Conservation (phyloP, 2,797 vertebrate species). For the Dryobates pubescens region DNA sequence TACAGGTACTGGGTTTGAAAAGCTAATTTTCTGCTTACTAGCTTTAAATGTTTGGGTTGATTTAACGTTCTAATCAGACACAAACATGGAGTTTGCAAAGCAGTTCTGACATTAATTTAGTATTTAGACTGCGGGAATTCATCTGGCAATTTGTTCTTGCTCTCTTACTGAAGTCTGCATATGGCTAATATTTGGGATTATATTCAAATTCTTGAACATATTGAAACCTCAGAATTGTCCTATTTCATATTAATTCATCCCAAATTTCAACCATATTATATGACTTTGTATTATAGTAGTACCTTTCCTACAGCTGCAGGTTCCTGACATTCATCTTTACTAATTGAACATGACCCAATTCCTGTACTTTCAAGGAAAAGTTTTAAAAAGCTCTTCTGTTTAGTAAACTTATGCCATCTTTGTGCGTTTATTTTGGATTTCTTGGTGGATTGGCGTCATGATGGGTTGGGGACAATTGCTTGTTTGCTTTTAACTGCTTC, state of each 20-base stretch:
- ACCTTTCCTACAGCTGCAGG: not conserved
- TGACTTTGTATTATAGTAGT: not conserved
- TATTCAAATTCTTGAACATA: not conserved
- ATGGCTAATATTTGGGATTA: not conserved
- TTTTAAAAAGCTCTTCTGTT: not conserved
- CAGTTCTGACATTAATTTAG: not conserved
- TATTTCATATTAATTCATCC: not conserved
- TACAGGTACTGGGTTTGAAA: not conserved
- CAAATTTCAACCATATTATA: not conserved
- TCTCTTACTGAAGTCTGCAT: not conserved
- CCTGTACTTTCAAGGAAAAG: not conserved
- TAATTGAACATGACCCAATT: not conserved
- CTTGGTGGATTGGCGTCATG: slow-evolving; percentile 1
- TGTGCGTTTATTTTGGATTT: slow-evolving; percentile 46
- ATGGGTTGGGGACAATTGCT: not conserved
- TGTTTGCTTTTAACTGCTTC: not conserved
- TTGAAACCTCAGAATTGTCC: not conserved
- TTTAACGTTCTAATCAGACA: not conserved
- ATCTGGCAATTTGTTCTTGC: not conserved
- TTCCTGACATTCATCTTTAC: not conserved
- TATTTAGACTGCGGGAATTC: not conserved
- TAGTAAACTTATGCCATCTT: slow-evolving; percentile 6
- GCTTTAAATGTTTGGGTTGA: not conserved
- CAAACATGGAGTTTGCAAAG: not conserved
- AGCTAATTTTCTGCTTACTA: not conserved